Conservation (phyloP, 2,113 vertebrate species). For the Chamaetylas fuelleborni region DNA sequence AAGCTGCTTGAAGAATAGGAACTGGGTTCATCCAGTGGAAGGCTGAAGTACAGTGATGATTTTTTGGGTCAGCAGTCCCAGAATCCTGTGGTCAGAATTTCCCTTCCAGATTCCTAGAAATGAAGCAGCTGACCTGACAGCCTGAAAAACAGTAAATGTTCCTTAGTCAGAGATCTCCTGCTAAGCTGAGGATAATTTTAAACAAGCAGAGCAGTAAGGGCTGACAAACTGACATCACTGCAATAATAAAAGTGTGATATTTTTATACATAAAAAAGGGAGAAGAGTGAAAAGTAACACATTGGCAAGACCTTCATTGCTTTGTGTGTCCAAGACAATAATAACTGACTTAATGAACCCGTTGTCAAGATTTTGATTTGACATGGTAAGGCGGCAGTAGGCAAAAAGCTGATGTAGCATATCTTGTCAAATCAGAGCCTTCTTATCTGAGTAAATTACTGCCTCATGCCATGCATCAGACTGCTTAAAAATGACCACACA, state of each 20-base stretch:
- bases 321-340: not conserved
- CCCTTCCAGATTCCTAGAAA: not conserved
- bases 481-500: not conserved
- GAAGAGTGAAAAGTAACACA: not conserved
- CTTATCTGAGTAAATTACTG: slow-evolving; percentile 31
- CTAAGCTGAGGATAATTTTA: not conserved
- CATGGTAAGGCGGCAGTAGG: not conserved
- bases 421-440: slow-evolving; percentile 35
- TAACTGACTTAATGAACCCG: not conserved
- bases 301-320: not conserved
- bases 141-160: not conserved
- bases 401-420: slow-evolving; percentile 13
- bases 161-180: not conserved
- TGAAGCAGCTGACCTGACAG: not conserved
- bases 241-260: not conserved
- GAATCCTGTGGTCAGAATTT: not conserved
- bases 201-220: not conserved
- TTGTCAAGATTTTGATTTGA: not conserved
- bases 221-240: not conserved
- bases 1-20: not conserved
- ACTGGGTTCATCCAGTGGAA: not conserved
- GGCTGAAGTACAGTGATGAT: not conserved
- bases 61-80: not conserved
- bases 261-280: not conserved
- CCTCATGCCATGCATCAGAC: not conserved